These are phyloP conservation scores for Turritopsis dohrnii DNA, from an alignment of 30 jellyfish, hydroid and myxozoan genomes.

Conservation along the genomic window DNA sequence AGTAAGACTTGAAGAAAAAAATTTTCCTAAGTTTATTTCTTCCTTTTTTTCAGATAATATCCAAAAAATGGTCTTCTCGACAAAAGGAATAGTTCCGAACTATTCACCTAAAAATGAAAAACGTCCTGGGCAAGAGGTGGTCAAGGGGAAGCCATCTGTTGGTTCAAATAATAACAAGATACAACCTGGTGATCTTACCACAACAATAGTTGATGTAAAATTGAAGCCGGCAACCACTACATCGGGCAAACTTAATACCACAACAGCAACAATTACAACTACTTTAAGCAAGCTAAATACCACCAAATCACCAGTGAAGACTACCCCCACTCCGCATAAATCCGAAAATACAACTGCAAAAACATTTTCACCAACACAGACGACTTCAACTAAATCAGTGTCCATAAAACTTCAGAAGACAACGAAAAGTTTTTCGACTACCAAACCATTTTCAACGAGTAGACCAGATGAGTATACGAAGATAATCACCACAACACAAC, in stretches of 20 bases:
- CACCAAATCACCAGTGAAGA: background rate
- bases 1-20: background rate
- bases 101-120: constrained; percentile 9
- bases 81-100: constrained; percentile 30
- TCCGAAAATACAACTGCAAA: background rate
- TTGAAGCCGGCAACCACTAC: background rate
- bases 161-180: background rate
- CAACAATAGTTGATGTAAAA: background rate
- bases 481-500: background rate
- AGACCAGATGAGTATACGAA: background rate
- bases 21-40: background rate
- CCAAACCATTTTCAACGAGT: background rate
- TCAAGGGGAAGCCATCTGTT: background rate
- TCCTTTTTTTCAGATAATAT: constrained; percentile 17
- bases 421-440: background rate
- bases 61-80: constrained; percentile 16
- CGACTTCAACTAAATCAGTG: background rate
- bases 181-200: background rate
- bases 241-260: background rate
- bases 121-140: constrained; percentile 14
- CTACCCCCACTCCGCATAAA: background rate
- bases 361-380: background rate
- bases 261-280: background rate
- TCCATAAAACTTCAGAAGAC: background rate
- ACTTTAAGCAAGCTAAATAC: background rate